A percentile compares a stretch with the other conserved stretches of the same genome.
Evolutionary conservation across 2,113 vertebrate species (phyloP).

Genomic region (Spizaetus ornatus): DNA sequence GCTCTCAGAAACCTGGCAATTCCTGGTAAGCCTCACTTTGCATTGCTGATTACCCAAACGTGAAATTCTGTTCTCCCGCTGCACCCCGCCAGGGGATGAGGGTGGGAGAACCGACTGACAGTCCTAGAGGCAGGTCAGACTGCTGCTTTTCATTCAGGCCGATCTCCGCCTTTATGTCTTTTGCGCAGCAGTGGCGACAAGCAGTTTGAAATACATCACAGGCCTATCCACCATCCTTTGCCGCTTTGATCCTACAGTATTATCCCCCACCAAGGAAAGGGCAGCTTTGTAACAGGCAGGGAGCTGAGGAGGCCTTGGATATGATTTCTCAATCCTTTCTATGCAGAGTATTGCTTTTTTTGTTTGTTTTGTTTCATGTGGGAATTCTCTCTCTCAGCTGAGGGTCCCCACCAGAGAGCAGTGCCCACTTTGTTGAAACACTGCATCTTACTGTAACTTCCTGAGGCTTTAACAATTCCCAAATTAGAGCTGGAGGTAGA

Average conservation of each 20-base stretch:
- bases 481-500: background rate
- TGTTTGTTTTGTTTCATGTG: background rate
- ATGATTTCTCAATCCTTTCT: background rate
- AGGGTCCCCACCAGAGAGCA: background rate
- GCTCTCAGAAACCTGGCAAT: conserved; percentile 96
- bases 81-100: background rate
- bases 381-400: background rate
- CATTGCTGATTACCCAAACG: background rate
- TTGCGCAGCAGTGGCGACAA: background rate
- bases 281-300: background rate
- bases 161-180: background rate
- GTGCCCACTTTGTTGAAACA: background rate
- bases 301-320: background rate
- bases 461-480: background rate
- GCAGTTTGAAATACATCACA: background rate
- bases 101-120: background rate
- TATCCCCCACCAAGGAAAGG: background rate
- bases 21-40: conserved; percentile 78
- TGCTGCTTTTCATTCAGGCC: background rate
- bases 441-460: background rate
- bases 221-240: background rate
- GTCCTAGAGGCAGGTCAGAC: background rate
- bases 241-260: background rate
- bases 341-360: background rate
- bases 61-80: background rate